Percentiles rank a stretch among this genome's conserved stretches.
Conservation (phyloP, 2,113 vertebrate genomes). For the Triplophysa rosa region DNA sequence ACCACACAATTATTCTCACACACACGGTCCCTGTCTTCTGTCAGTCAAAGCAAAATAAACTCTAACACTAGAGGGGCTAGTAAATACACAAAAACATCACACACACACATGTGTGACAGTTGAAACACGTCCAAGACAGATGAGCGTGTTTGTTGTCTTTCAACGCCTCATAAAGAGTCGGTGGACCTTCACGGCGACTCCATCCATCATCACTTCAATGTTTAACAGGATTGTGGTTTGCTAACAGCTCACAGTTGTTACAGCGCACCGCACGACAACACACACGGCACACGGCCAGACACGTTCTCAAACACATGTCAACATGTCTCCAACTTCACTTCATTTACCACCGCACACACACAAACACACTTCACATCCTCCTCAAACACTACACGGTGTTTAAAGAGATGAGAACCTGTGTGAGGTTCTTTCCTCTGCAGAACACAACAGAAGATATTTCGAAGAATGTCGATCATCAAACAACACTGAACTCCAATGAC, state of each 20-base stretch:
- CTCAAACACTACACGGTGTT: too few species aligned
- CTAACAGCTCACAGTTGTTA: neutral
- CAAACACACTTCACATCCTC: too few species aligned
- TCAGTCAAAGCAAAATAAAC: neutral
- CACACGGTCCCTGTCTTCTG: neutral
- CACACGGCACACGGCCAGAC: neutral
- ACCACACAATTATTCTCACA: neutral
- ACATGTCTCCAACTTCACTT: neutral
- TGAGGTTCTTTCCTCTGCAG: too few species aligned
- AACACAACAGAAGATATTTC: too few species aligned
- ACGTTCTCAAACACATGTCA: neutral
- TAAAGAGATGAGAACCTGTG: too few species aligned
- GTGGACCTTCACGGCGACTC: neutral
- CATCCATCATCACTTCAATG: neutral
- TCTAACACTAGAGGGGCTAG: neutral
- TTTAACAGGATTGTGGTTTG: neutral
- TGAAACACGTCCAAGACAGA: neutral
- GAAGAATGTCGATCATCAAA: too few species aligned
- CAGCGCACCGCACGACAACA: neutral
- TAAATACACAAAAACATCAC: neutral
- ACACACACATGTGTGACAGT: neutral
- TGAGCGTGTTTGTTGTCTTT: constrained; percentile 36
- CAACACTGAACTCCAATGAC: too few species aligned
- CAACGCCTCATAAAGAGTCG: constrained; percentile 33
- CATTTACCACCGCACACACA: too few species aligned